Evolutionary conservation across 2,888 invertebrate genomes (phyloP), one percentile per base, ranked within the genome.

Genomic region (Apotomis betuletana): DNA sequence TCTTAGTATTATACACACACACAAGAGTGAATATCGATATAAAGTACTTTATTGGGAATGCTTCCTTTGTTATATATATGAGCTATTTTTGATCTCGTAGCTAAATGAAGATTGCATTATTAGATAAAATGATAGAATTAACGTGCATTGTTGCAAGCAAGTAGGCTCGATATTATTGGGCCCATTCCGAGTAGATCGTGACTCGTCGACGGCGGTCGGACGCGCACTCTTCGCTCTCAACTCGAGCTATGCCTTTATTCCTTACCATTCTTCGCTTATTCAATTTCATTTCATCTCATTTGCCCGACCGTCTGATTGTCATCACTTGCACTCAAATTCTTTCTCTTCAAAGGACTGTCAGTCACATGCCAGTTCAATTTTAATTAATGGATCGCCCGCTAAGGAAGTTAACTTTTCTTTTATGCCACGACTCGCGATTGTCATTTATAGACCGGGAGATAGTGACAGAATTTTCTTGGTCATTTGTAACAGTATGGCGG

Each of bases 131-230:
- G 38, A 36, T 62, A 13, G 55, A 71, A 67, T 67, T 67, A 67
- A 67, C 57, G 61, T 65, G 41, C 64, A 70, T 67, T 71, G 71
- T 71, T 61, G 57, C 67, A 62, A 71, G 61, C 61, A 62, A 71
- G 57, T 67, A 67, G 57, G 71, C 57, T 61, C 55, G 70, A 49
- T 62, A 51, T 71, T 71, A 71, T 71, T 71, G 49, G 51, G 46
- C 62, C 46, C 52, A 54, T 67, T 63, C 52, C 44, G 51, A 68
- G 62, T 27, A 58, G 67, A 63, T 72, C 72, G 72, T 72, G 72
- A 72, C 72, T 72, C 68, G 72, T 59, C 68, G 62, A 59, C 58
- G 68, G 68, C 68, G 71, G 71, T 49, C 67, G 62, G 44, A 15
- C 46, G 38, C 60, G 0, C 38, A 13, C n/a, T 59, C 60, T 59